Base-by-base conservation (phyloP, 2,888 invertebrate species). In the Phalera bucephala region DNA sequence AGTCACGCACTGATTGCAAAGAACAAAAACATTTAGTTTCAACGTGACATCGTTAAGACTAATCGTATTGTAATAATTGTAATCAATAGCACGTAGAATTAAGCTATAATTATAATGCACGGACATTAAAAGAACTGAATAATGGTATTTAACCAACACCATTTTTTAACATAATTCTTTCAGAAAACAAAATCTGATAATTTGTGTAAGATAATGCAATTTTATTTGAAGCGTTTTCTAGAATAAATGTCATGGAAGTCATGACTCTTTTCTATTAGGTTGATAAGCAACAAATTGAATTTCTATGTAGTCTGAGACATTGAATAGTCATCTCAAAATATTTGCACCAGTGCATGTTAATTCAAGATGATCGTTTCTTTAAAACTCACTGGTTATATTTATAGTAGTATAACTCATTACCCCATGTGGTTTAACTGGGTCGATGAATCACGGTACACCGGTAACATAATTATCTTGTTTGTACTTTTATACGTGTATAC, bases 1-100 rank as follows among this genome's bases (percentile, higher is more conserved):
- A 55, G 69, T 64, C 69, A 71, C 58, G 69, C 70, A 60, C 72
- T 72, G 64, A 63, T 72, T 52, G 31, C 35, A 37, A 25, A 39
- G 48, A 51, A 58, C 45, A 58, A 63, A 53, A 55, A 39, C 44
- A 40, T 42, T 40, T 40, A 40, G 47, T 45, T 44, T 36, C 51
- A 54, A 48, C 36, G 55, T 43, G 59, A 54, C 45, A 54, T 41
- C 40, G 39, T 8, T 43, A 38, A 42, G 40, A 42, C 32, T 31
- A 40, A 45, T 41, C 32, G 39, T 45, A 33, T 40, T 46, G 11
- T 36, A 10, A 36, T n/a, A n/a, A n/a, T n/a, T n/a, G n/a, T n/a
- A n/a, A n/a, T n/a, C n/a, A n/a, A n/a, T n/a, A n/a, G n/a, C n/a
- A n/a, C n/a, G n/a, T n/a, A n/a, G n/a, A n/a, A n/a, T n/a, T n/a